Conservation (phyloP, 2,113 vertebrate genomes). For the Pardalotus punctatus region DNA sequence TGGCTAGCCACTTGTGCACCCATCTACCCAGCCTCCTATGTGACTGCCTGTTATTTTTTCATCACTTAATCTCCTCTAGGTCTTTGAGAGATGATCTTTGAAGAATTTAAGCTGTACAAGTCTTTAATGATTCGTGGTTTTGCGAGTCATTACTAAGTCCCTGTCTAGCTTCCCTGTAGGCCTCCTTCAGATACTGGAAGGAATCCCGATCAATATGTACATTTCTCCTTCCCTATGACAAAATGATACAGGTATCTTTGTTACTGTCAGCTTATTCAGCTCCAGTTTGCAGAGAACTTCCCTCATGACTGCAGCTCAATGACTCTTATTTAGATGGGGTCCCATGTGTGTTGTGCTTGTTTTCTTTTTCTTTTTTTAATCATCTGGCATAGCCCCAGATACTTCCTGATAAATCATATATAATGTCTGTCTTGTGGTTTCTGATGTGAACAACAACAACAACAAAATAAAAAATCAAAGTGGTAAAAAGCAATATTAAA, state of each 20-base stretch:
- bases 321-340: neutral
- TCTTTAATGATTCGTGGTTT: neutral
- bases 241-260: neutral
- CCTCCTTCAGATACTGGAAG: neutral
- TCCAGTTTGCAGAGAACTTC: neutral
- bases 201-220: neutral
- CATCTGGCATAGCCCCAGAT: conserved; percentile 10
- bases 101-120: neutral
- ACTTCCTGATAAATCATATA: conserved; percentile 43
- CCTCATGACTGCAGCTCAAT: neutral
- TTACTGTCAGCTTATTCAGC: neutral
- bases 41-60: neutral
- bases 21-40: neutral
- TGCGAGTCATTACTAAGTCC: neutral
- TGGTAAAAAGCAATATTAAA: conserved; percentile 55
- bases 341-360: neutral
- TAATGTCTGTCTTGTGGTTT: conserved; percentile 46
- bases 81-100: neutral
- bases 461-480: conserved; percentile 38
- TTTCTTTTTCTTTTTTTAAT: conserved; percentile 42
- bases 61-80: neutral
- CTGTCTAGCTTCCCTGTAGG: neutral
- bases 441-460: conserved; percentile 44
- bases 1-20: neutral
- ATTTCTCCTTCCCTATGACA: neutral